Conservation (phyloP, 2,113 vertebrate species). For the Maccullochella peelii region DNA sequence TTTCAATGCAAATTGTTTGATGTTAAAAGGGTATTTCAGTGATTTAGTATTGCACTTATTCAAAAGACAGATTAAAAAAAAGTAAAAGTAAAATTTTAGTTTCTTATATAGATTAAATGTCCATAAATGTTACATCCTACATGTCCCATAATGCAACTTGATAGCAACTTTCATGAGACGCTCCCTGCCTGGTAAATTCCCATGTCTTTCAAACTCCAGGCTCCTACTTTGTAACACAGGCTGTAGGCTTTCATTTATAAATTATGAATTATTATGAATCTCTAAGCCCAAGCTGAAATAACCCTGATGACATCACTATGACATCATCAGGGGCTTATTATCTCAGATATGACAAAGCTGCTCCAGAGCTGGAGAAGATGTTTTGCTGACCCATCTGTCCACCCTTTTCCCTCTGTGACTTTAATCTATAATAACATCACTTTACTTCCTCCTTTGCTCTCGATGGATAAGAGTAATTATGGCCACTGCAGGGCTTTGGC, state of each 20-base stretch:
- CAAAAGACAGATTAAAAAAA: too few species aligned
- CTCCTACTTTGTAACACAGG: neutral
- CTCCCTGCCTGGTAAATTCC: neutral
- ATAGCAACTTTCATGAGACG: neutral
- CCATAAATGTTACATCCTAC: neutral
- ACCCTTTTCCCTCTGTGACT: neutral
- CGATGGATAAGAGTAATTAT: neutral
- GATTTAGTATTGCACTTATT: too few species aligned
- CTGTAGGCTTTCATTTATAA: neutral
- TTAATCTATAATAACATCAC: neutral
- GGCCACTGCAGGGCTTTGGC: neutral
- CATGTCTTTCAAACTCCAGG: neutral
- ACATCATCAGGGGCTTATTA: neutral
- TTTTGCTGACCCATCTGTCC: neutral
- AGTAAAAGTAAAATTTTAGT: too few species aligned
- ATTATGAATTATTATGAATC: neutral
- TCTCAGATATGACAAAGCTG: neutral
- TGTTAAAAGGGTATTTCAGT: too few species aligned
- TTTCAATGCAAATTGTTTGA: too few species aligned
- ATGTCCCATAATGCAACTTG: neutral
- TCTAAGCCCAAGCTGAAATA: neutral
- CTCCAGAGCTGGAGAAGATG: neutral
- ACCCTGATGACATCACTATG: neutral
- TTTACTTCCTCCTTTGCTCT: neutral
- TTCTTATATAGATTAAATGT: too few species aligned